Base-by-base conservation (phyloP, 2,888 invertebrate genomes). In the Gnatocerus cornutus region DNA sequence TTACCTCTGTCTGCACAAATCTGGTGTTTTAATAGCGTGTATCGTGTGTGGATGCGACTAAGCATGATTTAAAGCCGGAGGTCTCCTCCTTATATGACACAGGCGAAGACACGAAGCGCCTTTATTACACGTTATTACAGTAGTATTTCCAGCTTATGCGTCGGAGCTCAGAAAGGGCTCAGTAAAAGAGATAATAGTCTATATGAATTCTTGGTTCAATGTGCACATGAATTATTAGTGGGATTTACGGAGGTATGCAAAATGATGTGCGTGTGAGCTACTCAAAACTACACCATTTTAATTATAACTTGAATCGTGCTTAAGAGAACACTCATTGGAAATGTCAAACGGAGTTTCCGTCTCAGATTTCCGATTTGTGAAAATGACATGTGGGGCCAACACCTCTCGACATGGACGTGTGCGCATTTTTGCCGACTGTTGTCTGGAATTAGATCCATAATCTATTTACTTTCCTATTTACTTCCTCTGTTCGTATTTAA, bases 101-200 rank as follows among this genome's bases (percentile, higher is more conserved):
- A 78, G 77, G 79, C 77, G 77, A 78, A 77, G 80, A 77, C 75
- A 80, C 74, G 73, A 71, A 76, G 78, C 78, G 79, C 80, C 79
- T 82, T 83, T 83, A 83, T 83, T 83, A 81, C 82, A 80, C 82
- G 81, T 83, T 84, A 84, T 84, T 83, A 81, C 81, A 79, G 82
- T 82, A 83, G 83, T 84, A 84, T 84, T 83, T 84, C 76, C 82
- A 82, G 83, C 82, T 83, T 84, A 84, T 80, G 79, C 77, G 78
- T 71, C 77, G 73, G 45, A 71, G 71, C 69, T 71, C 64, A 68
- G 71, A 72, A 70, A 70, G 73, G 77, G 77, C 73, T 72, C 76
- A 74, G 77, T 76, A 75, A 78, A 78, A 78, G 76, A 76, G 75
- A 78, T 80, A 78, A 78, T 77, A 75, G 78, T 68, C 74, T 73